A percentile compares a stretch with the other conserved stretches of the same genome.
phyloP scores from a whole-genome alignment of 2,888 invertebrate genomes.

The Eledone cirrhosa region DNA sequence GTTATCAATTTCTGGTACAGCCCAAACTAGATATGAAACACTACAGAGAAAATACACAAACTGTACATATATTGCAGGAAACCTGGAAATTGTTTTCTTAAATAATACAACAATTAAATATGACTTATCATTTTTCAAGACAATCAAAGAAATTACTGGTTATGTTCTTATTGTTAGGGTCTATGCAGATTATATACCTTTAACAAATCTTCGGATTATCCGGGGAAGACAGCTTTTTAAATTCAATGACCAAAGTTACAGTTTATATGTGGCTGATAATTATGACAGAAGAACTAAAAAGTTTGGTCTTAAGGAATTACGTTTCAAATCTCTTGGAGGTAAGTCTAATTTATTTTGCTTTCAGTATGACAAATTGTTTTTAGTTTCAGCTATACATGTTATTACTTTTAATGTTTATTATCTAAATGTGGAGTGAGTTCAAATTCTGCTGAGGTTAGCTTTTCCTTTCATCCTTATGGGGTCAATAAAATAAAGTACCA shows the following conservation, averaged over 20 bases:
- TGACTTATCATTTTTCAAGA: slow-evolving; percentile 89
- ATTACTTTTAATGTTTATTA: too few relatives aligned
- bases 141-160: slow-evolving; percentile 92
- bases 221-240: slow-evolving; percentile 91
- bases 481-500: too few relatives aligned
- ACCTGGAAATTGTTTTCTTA: slow-evolving; percentile 95
- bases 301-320: slow-evolving; percentile 57
- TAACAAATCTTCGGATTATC: slow-evolving; percentile 91
- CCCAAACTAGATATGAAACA: slow-evolving; percentile 45
- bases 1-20: slow-evolving; percentile 44
- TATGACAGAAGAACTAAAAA: slow-evolving; percentile 75
- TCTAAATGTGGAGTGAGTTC: too few relatives aligned
- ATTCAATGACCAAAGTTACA: slow-evolving; percentile 73
- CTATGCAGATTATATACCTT: slow-evolving; percentile 82
- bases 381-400: too few relatives aligned
- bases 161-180: slow-evolving; percentile 95
- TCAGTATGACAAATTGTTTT: not conserved
- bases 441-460: too few relatives aligned
- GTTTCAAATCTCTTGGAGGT: slow-evolving; percentile 55
- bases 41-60: slow-evolving; percentile 80
- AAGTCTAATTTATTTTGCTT: slow-evolving; percentile 31
- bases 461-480: too few relatives aligned
- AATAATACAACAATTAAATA: slow-evolving; percentile 71
- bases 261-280: slow-evolving; percentile 61
- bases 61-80: slow-evolving; percentile 98